These are phyloP conservation scores for Coecobrya sp. DNA, from an alignment of 2,888 invertebrate genomes.

Conservation along the genomic window DNA sequence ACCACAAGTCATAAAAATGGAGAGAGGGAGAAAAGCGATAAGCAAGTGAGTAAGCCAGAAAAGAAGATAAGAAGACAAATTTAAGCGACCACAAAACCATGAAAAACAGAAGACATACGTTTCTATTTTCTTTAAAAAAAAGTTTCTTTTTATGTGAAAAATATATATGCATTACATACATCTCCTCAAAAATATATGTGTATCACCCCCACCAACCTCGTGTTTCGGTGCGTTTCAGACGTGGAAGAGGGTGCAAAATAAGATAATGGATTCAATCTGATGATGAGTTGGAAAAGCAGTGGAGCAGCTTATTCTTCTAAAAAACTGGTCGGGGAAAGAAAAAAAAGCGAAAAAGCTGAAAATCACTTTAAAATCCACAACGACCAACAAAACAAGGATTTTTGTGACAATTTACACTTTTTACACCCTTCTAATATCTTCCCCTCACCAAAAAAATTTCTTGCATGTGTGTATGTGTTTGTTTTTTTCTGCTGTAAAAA, in stretches of 20 bases:
- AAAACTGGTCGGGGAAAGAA: not conserved
- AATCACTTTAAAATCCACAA: slow-evolving; percentile 57
- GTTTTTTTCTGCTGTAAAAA: slow-evolving; percentile 51
- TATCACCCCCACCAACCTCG: slow-evolving; percentile 16
- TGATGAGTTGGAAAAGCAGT: slow-evolving; percentile 21
- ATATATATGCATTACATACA: slow-evolving; percentile 35
- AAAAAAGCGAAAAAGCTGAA: slow-evolving; percentile 53
- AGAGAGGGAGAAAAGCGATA: slow-evolving; percentile 22
- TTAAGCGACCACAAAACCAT: slow-evolving; percentile 77
- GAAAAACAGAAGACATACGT: slow-evolving; percentile 50
- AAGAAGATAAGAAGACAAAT: slow-evolving; percentile 55
- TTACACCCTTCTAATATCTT: slow-evolving; percentile 11
- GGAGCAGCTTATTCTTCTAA: slow-evolving; percentile 33
- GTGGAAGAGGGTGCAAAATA: slow-evolving; percentile 37
- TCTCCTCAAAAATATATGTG: slow-evolving; percentile 27
- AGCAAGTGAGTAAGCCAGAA: not conserved
- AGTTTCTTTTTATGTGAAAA: slow-evolving; percentile 50
- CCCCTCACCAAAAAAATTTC: slow-evolving; percentile 14
- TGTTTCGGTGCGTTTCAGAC: slow-evolving; percentile 7
- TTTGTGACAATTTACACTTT: slow-evolving; percentile 76
- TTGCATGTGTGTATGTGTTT: slow-evolving; percentile 33
- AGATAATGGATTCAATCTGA: slow-evolving; percentile 73
- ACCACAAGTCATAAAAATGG: slow-evolving; percentile 71
- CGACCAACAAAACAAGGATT: slow-evolving; percentile 46
- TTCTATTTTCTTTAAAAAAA: not conserved